Conservation (phyloP, 1,140 invertebrate species). For the Lordiphosa collinella region DNA sequence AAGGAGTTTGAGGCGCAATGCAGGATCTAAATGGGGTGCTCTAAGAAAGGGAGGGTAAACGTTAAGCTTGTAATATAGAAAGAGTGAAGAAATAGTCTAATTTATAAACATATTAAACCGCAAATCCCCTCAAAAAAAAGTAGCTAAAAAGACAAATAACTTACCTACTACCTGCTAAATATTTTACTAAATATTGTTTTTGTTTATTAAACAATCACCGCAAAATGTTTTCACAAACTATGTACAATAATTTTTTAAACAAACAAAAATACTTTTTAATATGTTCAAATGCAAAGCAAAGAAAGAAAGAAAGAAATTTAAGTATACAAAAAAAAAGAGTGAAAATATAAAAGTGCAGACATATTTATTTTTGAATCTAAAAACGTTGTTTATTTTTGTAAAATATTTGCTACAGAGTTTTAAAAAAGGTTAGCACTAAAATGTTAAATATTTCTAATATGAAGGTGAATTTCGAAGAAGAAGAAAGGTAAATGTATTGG, state of each 20-base stretch:
- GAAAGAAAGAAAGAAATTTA: not conserved
- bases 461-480: too few species aligned
- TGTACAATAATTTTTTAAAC: constrained; percentile 6
- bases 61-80: constrained; percentile 20
- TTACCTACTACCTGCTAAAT: constrained; percentile 1
- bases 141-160: constrained; percentile 19
- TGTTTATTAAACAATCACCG: not conserved
- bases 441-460: too few species aligned
- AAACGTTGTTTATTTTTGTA: constrained; percentile 26
- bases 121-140: constrained; percentile 3
- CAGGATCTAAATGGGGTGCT: constrained; percentile 23
- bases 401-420: not conserved
- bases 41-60: constrained; percentile 19
- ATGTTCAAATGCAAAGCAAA: not conserved
- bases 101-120: not conserved
- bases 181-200: constrained; percentile 7
- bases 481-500: too few species aligned
- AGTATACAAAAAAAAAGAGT: not conserved
- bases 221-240: constrained; percentile 7
- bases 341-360: constrained; percentile 12
- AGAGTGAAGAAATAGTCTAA: not conserved
- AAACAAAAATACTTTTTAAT: not conserved
- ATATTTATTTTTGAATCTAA: not conserved
- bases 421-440: too few species aligned
- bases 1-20: constrained; percentile 70